phyloP scores from a whole-genome alignment of 2,888 invertebrate species.

The Sussaba pulchella region DNA sequence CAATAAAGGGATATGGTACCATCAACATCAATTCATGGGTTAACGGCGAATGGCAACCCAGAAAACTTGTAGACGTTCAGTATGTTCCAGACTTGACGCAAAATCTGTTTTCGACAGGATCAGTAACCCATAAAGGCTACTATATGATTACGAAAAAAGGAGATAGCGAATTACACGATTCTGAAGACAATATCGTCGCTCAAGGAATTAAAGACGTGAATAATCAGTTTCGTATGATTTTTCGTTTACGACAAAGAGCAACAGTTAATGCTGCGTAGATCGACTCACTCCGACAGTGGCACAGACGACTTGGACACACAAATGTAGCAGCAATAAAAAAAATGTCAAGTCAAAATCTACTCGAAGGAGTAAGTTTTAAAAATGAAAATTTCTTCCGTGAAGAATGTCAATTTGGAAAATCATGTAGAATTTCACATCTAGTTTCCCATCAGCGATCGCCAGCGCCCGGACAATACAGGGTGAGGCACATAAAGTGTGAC shows the following conservation, averaged over 20 bases:
- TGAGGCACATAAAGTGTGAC: no score
- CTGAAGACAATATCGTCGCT: not conserved
- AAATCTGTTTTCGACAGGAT: conserved; percentile 25
- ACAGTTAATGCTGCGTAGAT: no score
- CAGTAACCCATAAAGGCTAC: not conserved
- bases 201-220: conserved; percentile 50
- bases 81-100: conserved; percentile 14
- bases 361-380: not conserved
- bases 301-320: no score
- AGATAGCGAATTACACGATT: not conserved
- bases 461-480: conserved; percentile 54
- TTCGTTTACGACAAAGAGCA: no score
- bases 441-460: conserved; percentile 10
- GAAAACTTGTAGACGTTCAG: conserved; percentile 36
- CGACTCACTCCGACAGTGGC: no score
- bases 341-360: no score
- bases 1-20: conserved; percentile 17
- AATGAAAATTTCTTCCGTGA: conserved; percentile 48
- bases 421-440: conserved; percentile 45
- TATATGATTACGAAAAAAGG: not conserved
- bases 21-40: conserved; percentile 22
- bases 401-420: conserved; percentile 58
- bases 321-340: no score
- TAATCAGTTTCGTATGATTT: conserved; percentile 8
- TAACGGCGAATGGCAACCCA: conserved; percentile 9